Evolutionary conservation across 2,888 invertebrate species (phyloP).

Genomic region (Agonopterix arenella): DNA sequence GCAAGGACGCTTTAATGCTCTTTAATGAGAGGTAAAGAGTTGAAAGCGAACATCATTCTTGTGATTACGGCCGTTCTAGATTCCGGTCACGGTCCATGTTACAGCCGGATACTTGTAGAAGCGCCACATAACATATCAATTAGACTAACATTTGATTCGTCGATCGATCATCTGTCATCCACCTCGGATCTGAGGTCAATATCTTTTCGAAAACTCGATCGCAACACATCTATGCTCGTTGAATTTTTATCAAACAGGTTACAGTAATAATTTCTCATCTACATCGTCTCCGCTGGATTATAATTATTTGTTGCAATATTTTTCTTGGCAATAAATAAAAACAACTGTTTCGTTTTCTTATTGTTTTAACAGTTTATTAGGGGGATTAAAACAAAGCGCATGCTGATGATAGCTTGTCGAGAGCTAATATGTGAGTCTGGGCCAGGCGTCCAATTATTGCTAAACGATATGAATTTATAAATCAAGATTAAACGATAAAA

Average conservation of each 20-base stretch:
- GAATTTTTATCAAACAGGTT: slow-evolving; percentile 61
- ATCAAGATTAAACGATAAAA: slow-evolving; percentile 31
- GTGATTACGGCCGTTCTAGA: slow-evolving; percentile 28
- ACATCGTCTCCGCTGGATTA: slow-evolving; percentile 15
- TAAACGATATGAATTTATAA: slow-evolving; percentile 51
- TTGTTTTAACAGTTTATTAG: slow-evolving; percentile 18
- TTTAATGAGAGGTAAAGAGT: slow-evolving; percentile 7
- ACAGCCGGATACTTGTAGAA: slow-evolving; percentile 36
- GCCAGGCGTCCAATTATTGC: slow-evolving; percentile 44
- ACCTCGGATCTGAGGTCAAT: slow-evolving; percentile 59
- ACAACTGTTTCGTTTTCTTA: slow-evolving; percentile 11
- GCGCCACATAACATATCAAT: slow-evolving; percentile 60
- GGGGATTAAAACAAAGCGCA: slow-evolving; percentile 34
- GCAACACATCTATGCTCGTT: slow-evolving; percentile 36
- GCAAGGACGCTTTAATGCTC: slow-evolving; percentile 2
- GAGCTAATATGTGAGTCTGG: slow-evolving; percentile 30
- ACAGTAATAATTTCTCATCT: slow-evolving; percentile 29
- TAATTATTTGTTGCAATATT: slow-evolving; percentile 19
- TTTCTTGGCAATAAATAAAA: slow-evolving; percentile 15
- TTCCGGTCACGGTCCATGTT: slow-evolving; percentile 31
- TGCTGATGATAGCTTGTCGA: slow-evolving; percentile 39
- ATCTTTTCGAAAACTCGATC: slow-evolving; percentile 59
- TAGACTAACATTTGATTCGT: slow-evolving; percentile 46
- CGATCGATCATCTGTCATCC: slow-evolving; percentile 67
- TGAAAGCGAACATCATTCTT: slow-evolving; percentile 9